Percentiles rank a stretch among this genome's conserved stretches.
These are phyloP conservation scores for Pachymerium ferrugineum DNA, from an alignment of 2,888 invertebrate species.

Conservation along the genomic window DNA sequence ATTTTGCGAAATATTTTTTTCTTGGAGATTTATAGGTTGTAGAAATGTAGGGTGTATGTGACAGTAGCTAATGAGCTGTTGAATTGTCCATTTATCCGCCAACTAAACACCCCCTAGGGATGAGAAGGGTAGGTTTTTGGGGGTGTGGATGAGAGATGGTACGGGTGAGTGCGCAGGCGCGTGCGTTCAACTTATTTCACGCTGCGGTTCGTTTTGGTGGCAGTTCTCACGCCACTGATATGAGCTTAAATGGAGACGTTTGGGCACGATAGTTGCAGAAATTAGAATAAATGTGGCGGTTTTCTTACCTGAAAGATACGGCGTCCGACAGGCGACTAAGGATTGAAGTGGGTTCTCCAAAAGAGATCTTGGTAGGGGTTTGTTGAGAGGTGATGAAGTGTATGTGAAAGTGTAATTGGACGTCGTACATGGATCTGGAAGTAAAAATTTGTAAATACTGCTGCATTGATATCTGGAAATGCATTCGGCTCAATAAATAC, in stretches of 20 bases:
- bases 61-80: slow-evolving; percentile 42
- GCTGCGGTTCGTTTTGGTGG: not conserved
- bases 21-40: no score
- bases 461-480: no score
- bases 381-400: slow-evolving; percentile 1
- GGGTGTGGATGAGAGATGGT: not conserved
- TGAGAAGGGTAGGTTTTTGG: slow-evolving; percentile 23
- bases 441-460: no score
- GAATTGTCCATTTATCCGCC: slow-evolving; percentile 43
- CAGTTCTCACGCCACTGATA: slow-evolving; percentile 9
- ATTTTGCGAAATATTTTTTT: no score
- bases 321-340: slow-evolving; percentile 74
- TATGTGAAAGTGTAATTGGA: slow-evolving; percentile 8
- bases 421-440: slow-evolving; percentile 14
- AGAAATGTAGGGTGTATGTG: not conserved
- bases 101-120: slow-evolving; percentile 39
- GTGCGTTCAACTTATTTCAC: slow-evolving; percentile 9
- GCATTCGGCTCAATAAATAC: no score
- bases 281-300: not conserved
- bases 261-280: not conserved
- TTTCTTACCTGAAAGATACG: slow-evolving; percentile 69
- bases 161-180: slow-evolving; percentile 4
- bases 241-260: not conserved
- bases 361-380: slow-evolving; percentile 47
- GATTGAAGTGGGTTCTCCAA: slow-evolving; percentile 69